A percentile compares a stretch with the other conserved stretches of the same genome.
phyloP scores from a whole-genome alignment of 2,888 invertebrate species.

The Tenthredo notha region DNA sequence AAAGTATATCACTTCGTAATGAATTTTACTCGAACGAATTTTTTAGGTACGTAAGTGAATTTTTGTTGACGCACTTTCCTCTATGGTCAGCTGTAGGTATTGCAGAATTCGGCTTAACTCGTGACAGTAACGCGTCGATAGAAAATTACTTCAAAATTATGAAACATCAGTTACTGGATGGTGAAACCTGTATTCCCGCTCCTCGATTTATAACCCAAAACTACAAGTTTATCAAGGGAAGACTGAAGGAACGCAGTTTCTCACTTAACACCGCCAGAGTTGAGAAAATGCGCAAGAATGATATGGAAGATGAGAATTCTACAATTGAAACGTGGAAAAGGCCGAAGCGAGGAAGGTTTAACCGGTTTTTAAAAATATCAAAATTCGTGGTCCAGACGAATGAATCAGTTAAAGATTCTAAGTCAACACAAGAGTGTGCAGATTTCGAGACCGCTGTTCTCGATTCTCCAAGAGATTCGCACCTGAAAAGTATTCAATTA shows the following conservation, averaged over 20 bases:
- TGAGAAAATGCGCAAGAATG: background rate
- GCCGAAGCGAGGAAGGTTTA: background rate
- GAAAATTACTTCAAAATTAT: constrained; percentile 21
- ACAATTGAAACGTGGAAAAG: background rate
- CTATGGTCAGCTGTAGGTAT: constrained; percentile 17
- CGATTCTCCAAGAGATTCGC: background rate
- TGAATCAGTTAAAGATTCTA: background rate
- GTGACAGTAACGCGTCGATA: constrained; percentile 8
- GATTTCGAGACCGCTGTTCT: background rate
- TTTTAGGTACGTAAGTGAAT: background rate
- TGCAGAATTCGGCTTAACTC: background rate
- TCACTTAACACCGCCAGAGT: background rate
- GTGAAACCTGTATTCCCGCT: background rate
- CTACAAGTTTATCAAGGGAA: background rate
- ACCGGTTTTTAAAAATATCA: background rate
- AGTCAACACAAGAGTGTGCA: background rate
- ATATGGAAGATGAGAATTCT: background rate
- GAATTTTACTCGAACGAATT: background rate
- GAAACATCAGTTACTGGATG: background rate
- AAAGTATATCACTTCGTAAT: background rate
- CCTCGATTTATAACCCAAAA: constrained; percentile 2
- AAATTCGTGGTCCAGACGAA: background rate
- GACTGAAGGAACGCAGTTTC: background rate
- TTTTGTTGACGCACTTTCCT: background rate
- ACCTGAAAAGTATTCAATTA: background rate